These are phyloP conservation scores for Saccopteryx bilineata DNA, from an alignment of 2,113 vertebrate genomes.

Conservation along the genomic window DNA sequence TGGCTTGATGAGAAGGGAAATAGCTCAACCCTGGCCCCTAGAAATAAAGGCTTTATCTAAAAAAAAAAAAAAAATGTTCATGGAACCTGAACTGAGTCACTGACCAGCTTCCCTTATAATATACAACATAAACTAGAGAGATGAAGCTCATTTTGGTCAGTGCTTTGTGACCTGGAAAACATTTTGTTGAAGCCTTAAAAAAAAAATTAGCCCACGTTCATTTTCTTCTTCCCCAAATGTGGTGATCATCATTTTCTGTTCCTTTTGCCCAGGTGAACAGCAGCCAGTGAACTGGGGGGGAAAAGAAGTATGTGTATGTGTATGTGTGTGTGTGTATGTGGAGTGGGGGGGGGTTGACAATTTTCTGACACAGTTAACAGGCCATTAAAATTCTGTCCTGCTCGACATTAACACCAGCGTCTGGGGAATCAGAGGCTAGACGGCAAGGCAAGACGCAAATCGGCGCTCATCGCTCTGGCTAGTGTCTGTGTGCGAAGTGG, in stretches of 20 bases:
- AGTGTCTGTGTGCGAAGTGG: neutral
- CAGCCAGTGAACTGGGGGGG: constrained; percentile 15
- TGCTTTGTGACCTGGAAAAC: constrained; percentile 83
- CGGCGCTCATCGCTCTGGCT: neutral
- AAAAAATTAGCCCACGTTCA: constrained; percentile 60
- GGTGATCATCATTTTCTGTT: constrained; percentile 61
- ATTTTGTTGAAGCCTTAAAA: constrained; percentile 78
- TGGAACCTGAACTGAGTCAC: constrained; percentile 79
- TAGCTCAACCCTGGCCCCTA: constrained; percentile 75
- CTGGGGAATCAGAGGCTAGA: neutral
- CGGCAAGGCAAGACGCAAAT: neutral
- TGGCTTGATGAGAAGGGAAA: constrained; percentile 77
- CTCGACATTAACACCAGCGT: fast-evolving
- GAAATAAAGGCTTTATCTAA: constrained; percentile 81
- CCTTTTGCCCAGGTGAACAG: constrained; percentile 58
- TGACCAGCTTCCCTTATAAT: constrained; percentile 78
- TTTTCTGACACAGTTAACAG: constrained; percentile 65
- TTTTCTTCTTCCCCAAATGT: neutral
- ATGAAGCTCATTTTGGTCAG: constrained; percentile 76
- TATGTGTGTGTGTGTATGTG: too few relatives aligned
- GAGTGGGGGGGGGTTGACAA: neutral
- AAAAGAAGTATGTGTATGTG: too few relatives aligned
- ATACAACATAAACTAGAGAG: constrained; percentile 82
- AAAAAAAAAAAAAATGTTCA: constrained; percentile 74
- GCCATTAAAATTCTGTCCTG: neutral